Conservation (phyloP, 2,797 vertebrate species). For the Fratercula arctica region DNA sequence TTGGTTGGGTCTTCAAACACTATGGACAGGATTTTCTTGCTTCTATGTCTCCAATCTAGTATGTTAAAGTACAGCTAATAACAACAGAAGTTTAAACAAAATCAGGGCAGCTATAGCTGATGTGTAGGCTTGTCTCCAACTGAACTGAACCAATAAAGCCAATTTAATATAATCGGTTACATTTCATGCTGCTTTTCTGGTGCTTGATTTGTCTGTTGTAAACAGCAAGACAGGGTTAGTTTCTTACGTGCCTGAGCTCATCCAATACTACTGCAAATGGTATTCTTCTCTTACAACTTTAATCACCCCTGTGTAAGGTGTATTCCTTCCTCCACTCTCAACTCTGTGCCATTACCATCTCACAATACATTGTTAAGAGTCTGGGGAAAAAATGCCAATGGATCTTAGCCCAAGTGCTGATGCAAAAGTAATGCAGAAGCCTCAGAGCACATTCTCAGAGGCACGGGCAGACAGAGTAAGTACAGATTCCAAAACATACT, state of each 20-base stretch:
- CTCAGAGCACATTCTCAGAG: not conserved
- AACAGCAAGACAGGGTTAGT: not conserved
- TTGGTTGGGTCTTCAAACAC: not conserved
- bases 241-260: not conserved
- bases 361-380: not conserved
- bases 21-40: not conserved
- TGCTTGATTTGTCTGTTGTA: not conserved
- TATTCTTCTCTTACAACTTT: not conserved
- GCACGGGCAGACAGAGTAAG: not conserved
- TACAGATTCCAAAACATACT: not conserved
- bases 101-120: not conserved
- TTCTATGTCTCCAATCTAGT: not conserved
- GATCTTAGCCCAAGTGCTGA: not conserved
- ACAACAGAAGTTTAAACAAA: not conserved
- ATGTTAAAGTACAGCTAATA: not conserved
- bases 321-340: not conserved
- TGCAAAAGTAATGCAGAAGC: not conserved
- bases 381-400: not conserved
- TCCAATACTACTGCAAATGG: not conserved
- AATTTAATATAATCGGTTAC: not conserved
- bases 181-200: not conserved
- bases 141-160: not conserved
- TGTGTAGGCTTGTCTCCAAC: not conserved
- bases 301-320: not conserved
- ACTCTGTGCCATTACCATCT: not conserved